Evolutionary conservation across 2,797 vertebrate genomes (phyloP), one percentile per base, ranked within the genome.

Genomic region (Peromyscus aztecus): DNA sequence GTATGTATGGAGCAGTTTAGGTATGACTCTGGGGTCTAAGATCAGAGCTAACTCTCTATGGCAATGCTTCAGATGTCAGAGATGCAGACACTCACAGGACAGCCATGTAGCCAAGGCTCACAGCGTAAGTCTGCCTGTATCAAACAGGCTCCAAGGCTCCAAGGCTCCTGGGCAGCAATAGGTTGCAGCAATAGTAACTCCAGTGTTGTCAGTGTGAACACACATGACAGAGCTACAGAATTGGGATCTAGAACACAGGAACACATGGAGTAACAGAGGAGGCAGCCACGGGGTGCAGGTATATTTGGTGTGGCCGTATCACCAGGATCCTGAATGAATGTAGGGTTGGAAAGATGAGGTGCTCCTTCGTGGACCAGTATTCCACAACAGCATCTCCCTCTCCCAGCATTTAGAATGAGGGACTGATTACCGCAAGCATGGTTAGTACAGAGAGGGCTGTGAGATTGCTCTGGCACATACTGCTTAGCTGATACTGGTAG

Each of bases 281-380:
- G 31, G 61, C 46, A 55, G 12, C 1, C 55, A 27, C 46, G 9
- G 40, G n/a, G n/a, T 37, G 3, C 57, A 78, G 27, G 27, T 34
- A 14, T 37, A 67, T 46, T 2, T 27, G 10, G 16, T 3, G 9
- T 4, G 13, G 43, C 16, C 29, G 17, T 10, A 80, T 24, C 12
- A 4, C 24, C 55, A 57, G n/a, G n/a, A 10, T 29, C 34, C 61
- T 37, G 13, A n/a, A 13, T 59, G 11, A 7, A 46, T 23, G 4
- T 24, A 46, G 11, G 4, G 3, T 19, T 85, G 12, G 7, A 65
- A 90, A 94, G 19, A 11, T 7, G 19, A 34, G 65, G 37, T 59
- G 3, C 6, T 21, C 8, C 24, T 40, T 11, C 0, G 8, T 1
- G 14, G n/a, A n/a, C 1, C 12, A 3, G 14, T 3, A 29, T 46